A percentile compares a stretch with the other conserved stretches of the same genome.
These are phyloP conservation scores for Montipora capitata DNA, from an alignment of 92 coral and sea anemone species.

Conservation along the genomic window DNA sequence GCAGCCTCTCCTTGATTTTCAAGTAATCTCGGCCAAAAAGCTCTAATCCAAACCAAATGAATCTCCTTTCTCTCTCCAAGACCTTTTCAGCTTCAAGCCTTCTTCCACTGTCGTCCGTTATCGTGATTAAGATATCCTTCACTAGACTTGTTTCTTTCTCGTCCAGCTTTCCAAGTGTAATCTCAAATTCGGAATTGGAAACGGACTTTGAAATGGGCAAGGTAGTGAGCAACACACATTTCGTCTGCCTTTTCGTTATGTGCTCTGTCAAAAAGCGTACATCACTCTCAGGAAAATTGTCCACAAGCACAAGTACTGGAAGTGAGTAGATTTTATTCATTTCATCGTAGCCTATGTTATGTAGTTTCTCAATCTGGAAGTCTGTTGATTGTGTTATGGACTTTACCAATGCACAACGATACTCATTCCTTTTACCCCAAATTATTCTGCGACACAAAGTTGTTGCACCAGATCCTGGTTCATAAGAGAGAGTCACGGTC, in stretches of 20 bases:
- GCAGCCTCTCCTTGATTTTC: constrained; percentile 64
- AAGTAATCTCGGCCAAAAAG: constrained; percentile 70
- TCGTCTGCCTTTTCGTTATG: constrained; percentile 51
- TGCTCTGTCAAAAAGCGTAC: constrained; percentile 27
- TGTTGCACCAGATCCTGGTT: constrained; percentile 81
- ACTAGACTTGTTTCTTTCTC: constrained; percentile 54
- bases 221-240: constrained; percentile 71
- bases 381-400: constrained; percentile 62
- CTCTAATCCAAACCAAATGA: constrained; percentile 79
- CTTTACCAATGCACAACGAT: constrained; percentile 79
- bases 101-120: constrained; percentile 36
- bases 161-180: constrained; percentile 62
- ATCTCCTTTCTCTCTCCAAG: constrained; percentile 67
- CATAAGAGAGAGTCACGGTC: constrained; percentile 69
- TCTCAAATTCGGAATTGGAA: constrained; percentile 20
- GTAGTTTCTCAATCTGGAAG: constrained; percentile 60
- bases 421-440: constrained; percentile 58
- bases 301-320: constrained; percentile 58
- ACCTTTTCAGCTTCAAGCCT: constrained; percentile 60
- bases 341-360: constrained; percentile 40
- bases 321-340: constrained; percentile 16
- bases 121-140: constrained; percentile 50
- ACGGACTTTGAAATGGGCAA: constrained; percentile 52
- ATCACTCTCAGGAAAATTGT: constrained; percentile 58
- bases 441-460: constrained; percentile 79